Evolutionary conservation across 2,888 invertebrate species (phyloP), one percentile per base, ranked within the genome.

Genomic region (Phoronis australis): DNA sequence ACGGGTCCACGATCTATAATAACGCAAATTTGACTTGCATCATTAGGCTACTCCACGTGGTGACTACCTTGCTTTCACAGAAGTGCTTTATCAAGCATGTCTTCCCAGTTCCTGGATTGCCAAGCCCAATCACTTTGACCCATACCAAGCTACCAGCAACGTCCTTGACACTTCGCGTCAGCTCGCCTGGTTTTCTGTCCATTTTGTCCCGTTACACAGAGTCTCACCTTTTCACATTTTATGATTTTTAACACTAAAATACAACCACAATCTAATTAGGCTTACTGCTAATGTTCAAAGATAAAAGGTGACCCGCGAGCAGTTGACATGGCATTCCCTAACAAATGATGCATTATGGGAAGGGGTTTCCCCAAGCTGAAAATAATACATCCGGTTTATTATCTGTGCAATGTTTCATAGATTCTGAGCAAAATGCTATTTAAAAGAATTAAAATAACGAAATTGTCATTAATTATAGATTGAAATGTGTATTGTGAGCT

Each of bases 41-140:
- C 40, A 39, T 18, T 9, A 15, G 40, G 9, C 40, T 9, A 9
- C 9, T 41, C 31, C 49, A n/a, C n/a, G n/a, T n/a, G n/a, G n/a
- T n/a, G n/a, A n/a, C 37, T 56, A 73, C 73, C 64, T 71, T 72
- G 52, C 70, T 72, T 52, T 75, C 73, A 63, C 73, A 75, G 52
- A 74, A 73, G 47, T 73, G 68, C 52, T 73, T 75, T n/a, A 75
- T 73, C 1, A 75, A 55, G 43, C 71, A 71, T 4, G 75, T 75
- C 52, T 75, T 75, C 6, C 75, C 75, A 27, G 63, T 60, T n/a
- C 61, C 61, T 15, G 66, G 57, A 57, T 66, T 69, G 2, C 75
- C 75, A 12, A 73, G 61, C 5, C 71, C 73, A 37, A 74, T 20
- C 52, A 70, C 71, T 61, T 71, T 73, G 15, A 69, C 60, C 71